Conservation (phyloP, 2,888 invertebrate species). For the Eupithecia insigniata region DNA sequence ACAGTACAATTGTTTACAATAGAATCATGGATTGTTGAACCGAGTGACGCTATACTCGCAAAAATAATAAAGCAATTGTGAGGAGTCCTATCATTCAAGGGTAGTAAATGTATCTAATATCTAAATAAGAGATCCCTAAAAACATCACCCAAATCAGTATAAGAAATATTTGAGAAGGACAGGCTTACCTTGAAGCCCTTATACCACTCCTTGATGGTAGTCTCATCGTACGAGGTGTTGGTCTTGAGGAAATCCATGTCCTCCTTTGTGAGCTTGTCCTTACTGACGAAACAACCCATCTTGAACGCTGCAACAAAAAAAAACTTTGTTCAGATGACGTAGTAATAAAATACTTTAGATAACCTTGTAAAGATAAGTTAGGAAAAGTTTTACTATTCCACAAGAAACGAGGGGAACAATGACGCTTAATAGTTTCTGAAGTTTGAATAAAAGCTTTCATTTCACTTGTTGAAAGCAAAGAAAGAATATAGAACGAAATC, state of each 20-base stretch:
- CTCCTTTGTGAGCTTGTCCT: conserved; percentile 98
- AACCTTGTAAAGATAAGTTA: neutral
- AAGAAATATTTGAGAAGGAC: neutral
- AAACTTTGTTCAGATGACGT: neutral
- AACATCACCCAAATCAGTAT: neutral
- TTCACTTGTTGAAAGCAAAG: conserved; percentile 20
- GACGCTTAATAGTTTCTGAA: neutral
- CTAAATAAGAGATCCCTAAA: neutral
- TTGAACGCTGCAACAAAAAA: conserved; percentile 69
- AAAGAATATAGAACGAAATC: conserved; percentile 4
- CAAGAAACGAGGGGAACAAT: conserved; percentile 3
- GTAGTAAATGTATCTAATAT: neutral
- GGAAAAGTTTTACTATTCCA: neutral
- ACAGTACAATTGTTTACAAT: neutral
- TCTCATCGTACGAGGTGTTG: conserved; percentile 99
- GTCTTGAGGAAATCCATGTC: conserved; percentile 99
- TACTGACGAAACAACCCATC: conserved; percentile 98
- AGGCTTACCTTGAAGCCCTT: conserved; percentile 97
- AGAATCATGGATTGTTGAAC: neutral
- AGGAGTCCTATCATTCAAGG: neutral
- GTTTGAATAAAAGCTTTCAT: conserved; percentile 13
- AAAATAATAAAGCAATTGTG: too few species aligned
- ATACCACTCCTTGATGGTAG: conserved; percentile 99
- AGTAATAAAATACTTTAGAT: neutral
- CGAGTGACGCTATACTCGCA: too few species aligned